These are phyloP conservation scores for Vidua chalybeata DNA, from an alignment of 2,113 vertebrate genomes.

Conservation along the genomic window DNA sequence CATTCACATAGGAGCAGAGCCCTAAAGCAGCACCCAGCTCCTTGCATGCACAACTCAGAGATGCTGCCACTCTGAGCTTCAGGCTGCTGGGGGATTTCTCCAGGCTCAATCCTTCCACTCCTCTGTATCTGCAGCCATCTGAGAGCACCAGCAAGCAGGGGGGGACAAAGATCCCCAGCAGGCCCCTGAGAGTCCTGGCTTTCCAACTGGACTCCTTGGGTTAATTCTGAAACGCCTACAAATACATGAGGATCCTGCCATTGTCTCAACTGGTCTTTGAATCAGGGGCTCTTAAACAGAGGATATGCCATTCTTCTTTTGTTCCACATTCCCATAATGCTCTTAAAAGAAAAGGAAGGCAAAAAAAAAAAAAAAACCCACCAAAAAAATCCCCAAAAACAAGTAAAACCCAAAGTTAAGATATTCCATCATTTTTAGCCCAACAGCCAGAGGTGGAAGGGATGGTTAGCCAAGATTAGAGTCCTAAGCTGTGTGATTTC, in stretches of 20 bases:
- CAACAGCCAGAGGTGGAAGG: not conserved
- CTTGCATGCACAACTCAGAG: not conserved
- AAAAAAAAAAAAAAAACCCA: fast-evolving
- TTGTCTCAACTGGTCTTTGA: not conserved
- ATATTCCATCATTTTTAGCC: not conserved
- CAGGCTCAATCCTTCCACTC: not conserved
- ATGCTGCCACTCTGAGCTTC: not conserved
- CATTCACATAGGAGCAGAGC: fast-evolving
- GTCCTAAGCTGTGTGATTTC: not conserved
- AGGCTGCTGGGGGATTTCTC: not conserved
- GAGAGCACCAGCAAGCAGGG: not conserved
- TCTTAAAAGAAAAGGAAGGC: not conserved
- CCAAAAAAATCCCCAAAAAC: fast-evolving
- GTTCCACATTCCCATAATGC: not conserved
- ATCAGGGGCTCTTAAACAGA: not conserved
- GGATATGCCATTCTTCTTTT: constrained; percentile 9
- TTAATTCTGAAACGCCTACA: not conserved
- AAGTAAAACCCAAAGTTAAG: not conserved
- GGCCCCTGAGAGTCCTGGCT: not conserved
- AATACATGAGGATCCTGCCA: not conserved
- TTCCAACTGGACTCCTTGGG: not conserved
- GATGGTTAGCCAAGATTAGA: not conserved
- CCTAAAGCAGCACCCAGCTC: not conserved
- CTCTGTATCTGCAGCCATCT: not conserved
- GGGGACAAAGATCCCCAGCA: not conserved